A percentile compares a stretch with the other conserved stretches of the same genome.
Evolutionary conservation across 2,113 vertebrate genomes (phyloP).

Genomic region (Oxyura jamaicensis): DNA sequence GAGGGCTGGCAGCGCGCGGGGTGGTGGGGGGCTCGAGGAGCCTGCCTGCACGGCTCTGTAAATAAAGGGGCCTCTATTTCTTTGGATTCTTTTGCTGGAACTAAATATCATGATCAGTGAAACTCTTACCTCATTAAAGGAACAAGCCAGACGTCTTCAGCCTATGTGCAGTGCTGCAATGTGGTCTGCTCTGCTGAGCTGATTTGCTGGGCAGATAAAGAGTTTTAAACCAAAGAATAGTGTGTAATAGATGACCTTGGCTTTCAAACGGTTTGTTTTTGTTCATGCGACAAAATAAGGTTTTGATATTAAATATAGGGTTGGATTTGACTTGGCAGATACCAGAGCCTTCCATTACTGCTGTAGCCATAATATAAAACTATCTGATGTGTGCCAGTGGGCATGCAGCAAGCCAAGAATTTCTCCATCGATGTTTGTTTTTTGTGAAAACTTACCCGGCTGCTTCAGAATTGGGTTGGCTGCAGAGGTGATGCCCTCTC

Average conservation of each 20-base stretch:
- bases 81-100: constrained; percentile 62
- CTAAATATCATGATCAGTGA: constrained; percentile 55
- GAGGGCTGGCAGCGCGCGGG: not conserved
- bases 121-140: constrained; percentile 64
- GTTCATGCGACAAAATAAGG: constrained; percentile 33
- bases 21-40: not conserved
- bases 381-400: constrained; percentile 32
- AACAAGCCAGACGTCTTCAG: constrained; percentile 20
- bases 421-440: constrained; percentile 16
- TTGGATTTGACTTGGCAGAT: constrained; percentile 61
- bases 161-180: not conserved
- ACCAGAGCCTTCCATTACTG: constrained; percentile 29
- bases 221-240: constrained; percentile 42
- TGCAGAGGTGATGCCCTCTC: not conserved
- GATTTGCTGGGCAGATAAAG: constrained; percentile 49
- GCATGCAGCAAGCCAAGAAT: constrained; percentile 35
- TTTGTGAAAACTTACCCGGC: not conserved
- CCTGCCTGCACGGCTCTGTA: not conserved
- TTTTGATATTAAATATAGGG: constrained; percentile 53
- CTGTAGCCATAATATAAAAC: constrained; percentile 53
- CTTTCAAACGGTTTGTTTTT: constrained; percentile 55
- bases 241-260: constrained; percentile 19
- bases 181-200: constrained; percentile 11
- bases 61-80: constrained; percentile 68
- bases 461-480: not conserved